These are phyloP conservation scores for Cyaniris semiargus DNA, from an alignment of 2,888 invertebrate species.

Conservation along the genomic window DNA sequence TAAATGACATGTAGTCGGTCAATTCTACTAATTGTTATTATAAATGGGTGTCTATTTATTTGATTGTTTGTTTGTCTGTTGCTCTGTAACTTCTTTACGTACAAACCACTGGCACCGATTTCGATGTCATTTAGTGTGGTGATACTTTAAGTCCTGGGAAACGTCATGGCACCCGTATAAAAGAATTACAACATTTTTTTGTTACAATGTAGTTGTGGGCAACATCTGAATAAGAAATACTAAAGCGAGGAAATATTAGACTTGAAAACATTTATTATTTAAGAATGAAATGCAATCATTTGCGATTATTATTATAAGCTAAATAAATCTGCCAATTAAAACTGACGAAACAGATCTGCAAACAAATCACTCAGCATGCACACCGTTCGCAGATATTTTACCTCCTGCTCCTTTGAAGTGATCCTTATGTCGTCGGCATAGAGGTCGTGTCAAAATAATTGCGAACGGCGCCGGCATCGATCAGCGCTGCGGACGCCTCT, in stretches of 20 bases:
- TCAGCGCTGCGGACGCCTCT: slow-evolving; percentile 73
- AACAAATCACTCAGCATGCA: background rate
- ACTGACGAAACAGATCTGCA: background rate
- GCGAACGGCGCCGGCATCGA: slow-evolving; percentile 54
- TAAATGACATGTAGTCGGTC: background rate
- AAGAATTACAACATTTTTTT: too few relatives aligned
- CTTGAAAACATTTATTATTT: background rate
- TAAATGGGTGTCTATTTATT: background rate
- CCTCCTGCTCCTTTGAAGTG: background rate
- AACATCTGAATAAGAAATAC: background rate
- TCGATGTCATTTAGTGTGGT: background rate
- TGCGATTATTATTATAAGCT: slow-evolving; percentile 3
- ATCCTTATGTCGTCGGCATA: background rate
- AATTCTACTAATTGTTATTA: too few relatives aligned
- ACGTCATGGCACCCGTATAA: too few relatives aligned
- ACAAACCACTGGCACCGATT: background rate
- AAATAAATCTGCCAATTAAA: slow-evolving; percentile 26
- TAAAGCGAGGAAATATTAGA: background rate
- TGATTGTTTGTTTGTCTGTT: background rate
- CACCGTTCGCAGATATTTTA: background rate
- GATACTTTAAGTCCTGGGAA: too few relatives aligned
- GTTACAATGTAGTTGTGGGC: too few relatives aligned
- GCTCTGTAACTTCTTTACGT: background rate
- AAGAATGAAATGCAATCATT: background rate
- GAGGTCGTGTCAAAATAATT: background rate